Percentiles rank a stretch among this genome's conserved stretches.
phyloP scores from a whole-genome alignment of 2,113 vertebrate species.

The Calidris pygmaea region DNA sequence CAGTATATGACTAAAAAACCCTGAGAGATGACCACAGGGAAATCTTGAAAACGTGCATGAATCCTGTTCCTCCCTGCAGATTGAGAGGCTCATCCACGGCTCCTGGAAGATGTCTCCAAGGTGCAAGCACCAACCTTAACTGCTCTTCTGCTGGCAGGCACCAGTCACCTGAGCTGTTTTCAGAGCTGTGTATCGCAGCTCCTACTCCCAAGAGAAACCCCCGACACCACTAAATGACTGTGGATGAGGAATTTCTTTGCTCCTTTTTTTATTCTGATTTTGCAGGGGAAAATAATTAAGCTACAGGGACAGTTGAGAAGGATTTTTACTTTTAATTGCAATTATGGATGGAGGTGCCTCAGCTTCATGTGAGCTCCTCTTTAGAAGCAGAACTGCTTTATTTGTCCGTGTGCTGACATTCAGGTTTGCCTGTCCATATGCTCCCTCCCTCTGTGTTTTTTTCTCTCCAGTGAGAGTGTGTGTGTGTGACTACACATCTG shows the following conservation, averaged over 20 bases:
- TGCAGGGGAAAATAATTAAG: not conserved
- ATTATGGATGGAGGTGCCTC: not conserved
- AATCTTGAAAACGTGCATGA: not conserved
- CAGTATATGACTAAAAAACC: not conserved
- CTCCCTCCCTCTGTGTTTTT: not conserved
- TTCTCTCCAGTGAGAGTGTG: not conserved
- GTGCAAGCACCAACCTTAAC: not conserved
- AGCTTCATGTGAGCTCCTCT: not conserved
- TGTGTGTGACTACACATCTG: not conserved
- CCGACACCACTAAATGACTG: not conserved
- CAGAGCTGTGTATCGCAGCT: not conserved
- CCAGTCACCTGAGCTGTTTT: not conserved
- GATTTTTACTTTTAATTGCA: not conserved
- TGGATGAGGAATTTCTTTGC: not conserved
- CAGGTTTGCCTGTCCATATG: not conserved
- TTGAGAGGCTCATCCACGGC: fast-evolving
- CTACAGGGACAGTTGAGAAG: not conserved
- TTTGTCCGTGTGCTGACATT: not conserved
- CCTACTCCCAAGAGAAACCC: not conserved
- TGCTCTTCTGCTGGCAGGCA: not conserved
- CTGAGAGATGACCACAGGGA: not conserved
- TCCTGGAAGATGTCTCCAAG: not conserved
- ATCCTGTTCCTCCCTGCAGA: not conserved
- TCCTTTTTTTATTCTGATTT: not conserved
- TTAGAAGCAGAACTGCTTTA: not conserved